A percentile compares a stretch with the other conserved stretches of the same genome.
phyloP scores from a whole-genome alignment of 2,888 invertebrate genomes.

The Himalopsyche anomala region DNA sequence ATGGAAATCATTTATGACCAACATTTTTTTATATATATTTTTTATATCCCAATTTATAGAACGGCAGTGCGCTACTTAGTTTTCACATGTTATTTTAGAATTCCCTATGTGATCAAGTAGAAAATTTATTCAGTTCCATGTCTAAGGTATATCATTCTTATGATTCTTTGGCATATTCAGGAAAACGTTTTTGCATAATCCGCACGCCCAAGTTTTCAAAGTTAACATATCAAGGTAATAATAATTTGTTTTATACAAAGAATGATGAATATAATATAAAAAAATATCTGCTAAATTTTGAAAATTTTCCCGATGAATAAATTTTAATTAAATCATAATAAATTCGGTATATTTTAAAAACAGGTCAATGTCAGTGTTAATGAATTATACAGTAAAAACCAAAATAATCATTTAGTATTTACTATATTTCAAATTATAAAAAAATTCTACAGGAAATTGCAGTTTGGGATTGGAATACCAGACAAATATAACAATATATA shows the following conservation, averaged over 20 bases:
- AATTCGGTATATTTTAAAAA: too few species aligned
- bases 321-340: background rate
- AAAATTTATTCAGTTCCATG: conserved; percentile 34
- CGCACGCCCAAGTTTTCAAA: background rate
- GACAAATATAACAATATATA: too few species aligned
- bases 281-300: background rate
- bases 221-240: conserved; percentile 6
- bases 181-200: conserved; percentile 6
- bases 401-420: too few species aligned
- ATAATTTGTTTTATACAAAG: background rate
- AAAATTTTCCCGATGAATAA: background rate
- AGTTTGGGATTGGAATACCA: too few species aligned
- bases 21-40: too few species aligned
- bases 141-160: conserved; percentile 30
- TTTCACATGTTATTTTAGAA: background rate
- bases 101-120: conserved; percentile 12
- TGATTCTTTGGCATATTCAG: conserved; percentile 10
- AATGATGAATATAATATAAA: background rate
- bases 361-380: too few species aligned
- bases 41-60: too few species aligned
- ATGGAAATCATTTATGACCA: too few species aligned
- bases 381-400: too few species aligned
- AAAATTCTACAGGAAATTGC: too few species aligned
- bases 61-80: background rate
- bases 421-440: too few species aligned